Evolutionary conservation across 2,797 vertebrate genomes (phyloP), one percentile per base, ranked within the genome.

Genomic region (Orestias chungarensis): DNA sequence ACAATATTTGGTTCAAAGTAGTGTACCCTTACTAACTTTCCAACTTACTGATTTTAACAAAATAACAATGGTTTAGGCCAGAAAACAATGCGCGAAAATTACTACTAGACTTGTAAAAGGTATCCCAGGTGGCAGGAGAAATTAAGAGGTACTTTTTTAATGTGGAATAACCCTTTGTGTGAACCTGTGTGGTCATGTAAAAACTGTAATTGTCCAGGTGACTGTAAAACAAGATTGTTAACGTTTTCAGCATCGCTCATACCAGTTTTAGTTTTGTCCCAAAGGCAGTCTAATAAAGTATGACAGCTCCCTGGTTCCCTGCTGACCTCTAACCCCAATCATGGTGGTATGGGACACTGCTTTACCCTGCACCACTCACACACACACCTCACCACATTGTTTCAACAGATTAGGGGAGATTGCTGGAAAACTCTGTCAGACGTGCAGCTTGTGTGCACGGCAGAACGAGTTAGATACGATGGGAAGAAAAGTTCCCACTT

Each of bases 291-390:
- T 94, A 94, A 93, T 93, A 83, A 87, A 90, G 88, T 91, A 92
- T 91, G 93, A 94, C 93, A 92, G 91, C 90, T 90, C 91, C 90
- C 89, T 90, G 89, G 83, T 92, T 92, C 91, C 89, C 79, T 50
- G 75, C 50, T 47, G 78, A 90, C 90, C 91, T 90, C 64, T 88
- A 81, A 91, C 91, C 92, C 91, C 91, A 87, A 91, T 92, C 92
- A 91, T 80, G 85, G 90, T 88, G 87, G 88, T 87, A 87, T 86
- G 86, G 91, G 87, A 90, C 78, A 82, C 80, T 68, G 73, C 66
- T 75, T 81, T 81, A 86, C 85, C 87, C 81, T 68, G 77, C 62
- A 66, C 71, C 81, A 62, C 74, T 67, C 77, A 84, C 68, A 82
- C 77, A 87, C 79, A 82, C 83, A 91, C 91, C 86, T 91, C 87